Evolutionary conservation across 2,888 invertebrate species (phyloP).

Genomic region (Monoplex corrugatus): DNA sequence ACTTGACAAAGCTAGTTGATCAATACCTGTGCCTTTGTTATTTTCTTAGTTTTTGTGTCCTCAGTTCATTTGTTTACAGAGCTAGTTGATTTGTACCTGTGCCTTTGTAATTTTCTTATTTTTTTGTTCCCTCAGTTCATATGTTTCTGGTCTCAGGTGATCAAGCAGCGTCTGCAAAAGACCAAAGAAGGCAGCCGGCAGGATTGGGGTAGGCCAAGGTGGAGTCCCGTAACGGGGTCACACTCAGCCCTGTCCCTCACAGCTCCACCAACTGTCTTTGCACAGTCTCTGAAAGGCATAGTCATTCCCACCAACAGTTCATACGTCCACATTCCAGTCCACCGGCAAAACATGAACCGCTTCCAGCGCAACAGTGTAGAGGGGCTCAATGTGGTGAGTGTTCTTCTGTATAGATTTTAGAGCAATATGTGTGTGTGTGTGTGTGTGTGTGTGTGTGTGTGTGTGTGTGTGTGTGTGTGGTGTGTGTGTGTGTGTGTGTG

Average conservation of each 20-base stretch:
- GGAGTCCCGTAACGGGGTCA: constrained; percentile 84
- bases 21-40: no score
- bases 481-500: background rate
- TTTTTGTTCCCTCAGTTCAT: background rate
- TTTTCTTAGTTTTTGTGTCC: no score
- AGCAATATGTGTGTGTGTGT: background rate
- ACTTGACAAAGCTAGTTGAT: no score
- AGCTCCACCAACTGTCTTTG: constrained; percentile 66
- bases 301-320: constrained; percentile 80
- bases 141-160: constrained; percentile 56
- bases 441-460: background rate
- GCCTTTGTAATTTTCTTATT: background rate
- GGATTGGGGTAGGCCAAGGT: constrained; percentile 69
- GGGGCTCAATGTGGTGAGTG: constrained; percentile 89
- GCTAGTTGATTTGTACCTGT: no score
- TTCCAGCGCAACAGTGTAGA: constrained; percentile 92
- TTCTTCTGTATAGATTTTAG: constrained; percentile 41
- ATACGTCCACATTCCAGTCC: constrained; percentile 82
- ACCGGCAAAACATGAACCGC: constrained; percentile 83
- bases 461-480: background rate
- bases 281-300: constrained; percentile 82
- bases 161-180: constrained; percentile 75
- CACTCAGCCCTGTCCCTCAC: constrained; percentile 80
- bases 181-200: constrained; percentile 74
- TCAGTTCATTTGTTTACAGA: no score